A percentile compares a stretch with the other conserved stretches of the same genome.
These are phyloP conservation scores for Sebastolobus alascanus DNA, from an alignment of 2,797 vertebrate species.

Conservation along the genomic window DNA sequence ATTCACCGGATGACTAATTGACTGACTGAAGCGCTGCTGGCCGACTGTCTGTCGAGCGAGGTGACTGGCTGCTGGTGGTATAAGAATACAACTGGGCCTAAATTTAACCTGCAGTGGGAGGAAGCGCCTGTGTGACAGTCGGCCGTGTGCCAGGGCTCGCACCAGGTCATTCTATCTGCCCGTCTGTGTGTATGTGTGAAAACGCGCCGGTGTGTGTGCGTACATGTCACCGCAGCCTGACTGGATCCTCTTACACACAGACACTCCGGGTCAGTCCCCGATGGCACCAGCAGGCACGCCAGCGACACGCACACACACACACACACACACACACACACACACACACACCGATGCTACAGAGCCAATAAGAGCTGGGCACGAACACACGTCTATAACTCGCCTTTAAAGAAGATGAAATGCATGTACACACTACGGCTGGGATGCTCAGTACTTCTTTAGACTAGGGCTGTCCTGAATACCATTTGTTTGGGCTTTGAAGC, in stretches of 20 bases:
- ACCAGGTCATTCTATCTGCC: conserved; percentile 88
- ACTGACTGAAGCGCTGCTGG: conserved; percentile 65
- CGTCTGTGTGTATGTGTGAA: conserved; percentile 67
- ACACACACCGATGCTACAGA: conserved; percentile 45
- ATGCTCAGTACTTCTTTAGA: neutral
- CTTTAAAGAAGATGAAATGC: conserved; percentile 18
- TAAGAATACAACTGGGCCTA: conserved; percentile 91
- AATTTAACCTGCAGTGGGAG: conserved; percentile 92
- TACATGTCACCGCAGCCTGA: conserved; percentile 64
- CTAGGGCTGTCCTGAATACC: too few relatives aligned
- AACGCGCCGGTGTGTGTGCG: conserved; percentile 34
- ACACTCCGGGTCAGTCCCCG: conserved; percentile 80
- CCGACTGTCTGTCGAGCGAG: conserved; percentile 74
- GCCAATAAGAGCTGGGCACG: conserved; percentile 34
- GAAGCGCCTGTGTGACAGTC: conserved; percentile 95
- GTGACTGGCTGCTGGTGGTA: conserved; percentile 75
- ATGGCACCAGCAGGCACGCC: conserved; percentile 84
- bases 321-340: conserved; percentile 35
- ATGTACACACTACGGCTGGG: neutral
- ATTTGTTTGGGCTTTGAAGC: too few relatives aligned
- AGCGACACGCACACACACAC: conserved; percentile 42
- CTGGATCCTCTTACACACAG: conserved; percentile 79
- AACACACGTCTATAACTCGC: conserved; percentile 19
- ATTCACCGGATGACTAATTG: conserved; percentile 78
- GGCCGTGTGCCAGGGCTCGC: conserved; percentile 89